Base-by-base conservation (phyloP, 1,140 invertebrate species). In the Drusus annulatus region DNA sequence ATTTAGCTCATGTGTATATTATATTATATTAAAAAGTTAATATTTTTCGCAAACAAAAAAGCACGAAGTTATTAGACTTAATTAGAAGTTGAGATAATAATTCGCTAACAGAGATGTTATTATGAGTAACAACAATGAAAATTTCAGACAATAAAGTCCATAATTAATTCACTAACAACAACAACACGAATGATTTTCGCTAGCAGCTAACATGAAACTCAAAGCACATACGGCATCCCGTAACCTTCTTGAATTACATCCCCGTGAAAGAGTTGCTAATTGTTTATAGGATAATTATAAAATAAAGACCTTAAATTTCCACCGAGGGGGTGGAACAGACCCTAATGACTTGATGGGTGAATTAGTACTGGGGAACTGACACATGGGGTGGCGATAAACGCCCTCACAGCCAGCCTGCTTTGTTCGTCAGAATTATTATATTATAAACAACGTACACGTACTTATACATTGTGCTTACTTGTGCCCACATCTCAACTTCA, bases 201-300 rank as follows among this genome's bases (percentile, higher is more conserved):
- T 63, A 65, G 28, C 56, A 21, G 60, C 56, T 51, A 62, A 76
- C 54, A 19, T 36, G 31, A 76, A 76, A 76, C 23, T 36, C 75
- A 19, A 63, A 25, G 71, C 71, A 75, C 71, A 75, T 31, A 75
- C 71, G 71, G 71, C 71, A 45, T 77, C 36, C 78, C 69, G 50
- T 73, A 79, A 74, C 78, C 71, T 65, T 74, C 78, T 75, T 62
- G 21, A 69, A 71, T 79, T 79, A 79, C 68, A 79, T 74, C 58
- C 54, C 25, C 51, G 71, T 73, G 80, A 76, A 80, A 80, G 81
- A 80, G 74, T 80, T 68, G 31, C 74, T 82, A 82, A 82, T 82
- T 82, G 81, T 82, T 82, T 80, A 82, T 75, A 76, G 78, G 78
- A 83, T 83, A 76, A 83, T 83, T 83, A 80, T 80, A 83, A 83